Conservation (phyloP, 53 echinoderm and acorn worm species). For the Crossaster papposus region DNA sequence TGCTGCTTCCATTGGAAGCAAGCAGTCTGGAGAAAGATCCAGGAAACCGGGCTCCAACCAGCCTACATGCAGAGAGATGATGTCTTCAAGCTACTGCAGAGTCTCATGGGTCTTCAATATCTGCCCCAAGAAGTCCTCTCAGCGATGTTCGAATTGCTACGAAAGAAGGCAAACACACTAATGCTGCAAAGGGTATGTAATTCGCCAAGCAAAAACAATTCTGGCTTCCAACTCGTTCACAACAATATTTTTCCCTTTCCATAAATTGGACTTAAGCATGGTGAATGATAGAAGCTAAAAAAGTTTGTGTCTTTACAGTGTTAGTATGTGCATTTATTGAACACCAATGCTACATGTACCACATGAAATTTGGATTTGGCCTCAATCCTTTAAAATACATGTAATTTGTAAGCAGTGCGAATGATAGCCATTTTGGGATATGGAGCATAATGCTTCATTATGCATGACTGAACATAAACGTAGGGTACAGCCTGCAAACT, state of each 20-base stretch:
- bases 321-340: neutral
- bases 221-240: neutral
- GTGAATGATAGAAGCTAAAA: neutral
- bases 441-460: no score
- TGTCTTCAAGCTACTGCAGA: constrained; percentile 4
- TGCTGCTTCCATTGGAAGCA: constrained; percentile 67
- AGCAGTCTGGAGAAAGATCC: constrained; percentile 62
- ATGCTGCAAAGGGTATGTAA: constrained; percentile 14
- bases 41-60: constrained; percentile 47
- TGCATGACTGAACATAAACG: no score
- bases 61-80: constrained; percentile 14
- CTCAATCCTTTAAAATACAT: no score
- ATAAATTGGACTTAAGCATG: neutral
- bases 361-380: no score
- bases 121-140: constrained; percentile 3
- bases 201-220: neutral
- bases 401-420: no score
- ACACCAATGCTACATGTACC: no score
- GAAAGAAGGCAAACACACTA: neutral
- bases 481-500: no score
- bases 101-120: neutral
- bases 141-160: neutral
- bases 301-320: neutral
- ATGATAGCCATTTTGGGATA: no score
- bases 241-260: neutral